Base-by-base conservation (phyloP, 2,888 invertebrate species). In the Chesias legatella region DNA sequence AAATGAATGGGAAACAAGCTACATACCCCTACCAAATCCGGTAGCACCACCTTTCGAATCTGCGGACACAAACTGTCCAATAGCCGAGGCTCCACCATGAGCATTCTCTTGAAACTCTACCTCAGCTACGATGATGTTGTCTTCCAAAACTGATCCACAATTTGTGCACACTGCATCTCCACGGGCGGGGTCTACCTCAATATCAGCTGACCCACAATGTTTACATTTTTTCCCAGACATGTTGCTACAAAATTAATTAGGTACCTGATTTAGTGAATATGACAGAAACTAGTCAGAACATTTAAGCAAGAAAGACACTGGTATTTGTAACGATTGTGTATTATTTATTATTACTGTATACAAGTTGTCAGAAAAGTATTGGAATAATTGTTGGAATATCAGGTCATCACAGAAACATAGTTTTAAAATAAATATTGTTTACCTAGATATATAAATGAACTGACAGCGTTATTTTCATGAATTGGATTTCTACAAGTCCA, bases 121-220 rank as follows among this genome's bases (percentile, higher is more conserved):
- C 77, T 99, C 98, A 1, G 97, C 95, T 11, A 99, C 98, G 67
- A 99, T 99, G 37, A 97, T 94, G 63, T 95, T 97, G 68, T 98
- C 98, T 74, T 99, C 98, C 8, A 99, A 85, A 1, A 99, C 99
- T 5, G 95, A 94, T 13, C 99, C 99, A 84, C 99, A 99, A 68
- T 93, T 94, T 13, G 96, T 98, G 77, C 99, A 99, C 1, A 98
- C 97, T 6, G 95, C 94, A 90, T 98, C 98, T 22, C 98, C 99
- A 63, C 98, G 91, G 10, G 95, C 94, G 44, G 96, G 94, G 78
- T 99, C 99, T 46, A 94, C 95, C 82, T 99, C 98, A 47, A 99
- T 96, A 50, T 98, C 96, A 3, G 95, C 93, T 24, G 95, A 94
- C 7, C 95, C 95, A 74, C 96, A 96, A 64, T 94, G 94, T 73